Percentiles rank a stretch among this genome's conserved stretches.
These are phyloP conservation scores for Pachycephus smyrnensis DNA, from an alignment of 2,888 invertebrate genomes.

Conservation along the genomic window DNA sequence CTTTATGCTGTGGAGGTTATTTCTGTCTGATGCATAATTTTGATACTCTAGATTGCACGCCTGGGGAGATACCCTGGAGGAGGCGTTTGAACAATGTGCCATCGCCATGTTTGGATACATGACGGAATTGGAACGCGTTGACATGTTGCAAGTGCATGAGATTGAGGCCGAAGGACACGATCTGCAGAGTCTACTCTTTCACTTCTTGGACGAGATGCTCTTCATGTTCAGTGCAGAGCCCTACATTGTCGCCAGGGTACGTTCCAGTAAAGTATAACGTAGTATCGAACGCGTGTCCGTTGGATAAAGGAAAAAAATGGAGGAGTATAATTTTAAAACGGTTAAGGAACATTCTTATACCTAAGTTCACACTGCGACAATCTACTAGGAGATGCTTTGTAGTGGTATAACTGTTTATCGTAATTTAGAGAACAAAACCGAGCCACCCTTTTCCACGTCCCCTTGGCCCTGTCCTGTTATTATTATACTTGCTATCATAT, in stretches of 20 bases:
- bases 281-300: background rate
- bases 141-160: slow-evolving; percentile 81
- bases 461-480: background rate
- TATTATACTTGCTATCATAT: background rate
- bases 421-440: background rate
- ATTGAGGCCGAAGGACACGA: slow-evolving; percentile 93
- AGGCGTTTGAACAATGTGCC: slow-evolving; percentile 95
- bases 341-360: background rate
- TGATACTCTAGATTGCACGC: slow-evolving; percentile 79
- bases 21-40: slow-evolving; percentile 28
- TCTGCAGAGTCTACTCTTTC: slow-evolving; percentile 86
- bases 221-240: slow-evolving; percentile 95
- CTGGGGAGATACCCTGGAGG: slow-evolving; percentile 89
- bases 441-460: background rate
- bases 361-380: background rate
- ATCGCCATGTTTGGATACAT: slow-evolving; percentile 98
- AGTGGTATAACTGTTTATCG: background rate
- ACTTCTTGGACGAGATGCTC: slow-evolving; percentile 94
- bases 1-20: background rate
- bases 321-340: background rate
- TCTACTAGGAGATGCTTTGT: background rate
- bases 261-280: slow-evolving; percentile 24
- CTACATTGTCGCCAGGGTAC: slow-evolving; percentile 79
- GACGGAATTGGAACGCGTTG: slow-evolving; percentile 90
- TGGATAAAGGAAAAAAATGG: background rate